Base-by-base conservation (phyloP, 2,888 invertebrate species). In the Penaeus monodon region DNA sequence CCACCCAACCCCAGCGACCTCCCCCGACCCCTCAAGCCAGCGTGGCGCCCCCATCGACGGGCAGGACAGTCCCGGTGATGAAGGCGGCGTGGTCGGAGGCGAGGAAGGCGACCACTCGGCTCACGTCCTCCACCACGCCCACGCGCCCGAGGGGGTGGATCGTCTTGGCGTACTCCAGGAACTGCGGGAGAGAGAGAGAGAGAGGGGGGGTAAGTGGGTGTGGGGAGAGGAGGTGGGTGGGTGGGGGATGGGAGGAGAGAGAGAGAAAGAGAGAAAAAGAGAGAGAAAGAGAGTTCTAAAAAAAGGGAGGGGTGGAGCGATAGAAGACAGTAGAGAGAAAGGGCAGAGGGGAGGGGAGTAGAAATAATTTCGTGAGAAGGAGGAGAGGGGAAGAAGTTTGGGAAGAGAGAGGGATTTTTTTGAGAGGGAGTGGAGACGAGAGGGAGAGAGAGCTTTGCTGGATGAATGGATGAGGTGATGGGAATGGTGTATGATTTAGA, bases 71-170 rank as follows among this genome's bases (percentile, higher is more conserved):
- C 7, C 98, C 99, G 17, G 99, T 99, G 8, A 97, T 97, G 92
- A 97, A 98, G 91, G 96, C 96, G 4, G 97, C 95, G 90, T 95
- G 94, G 84, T 96, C 95, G 90, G 97, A 97, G 0, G 99, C 98
- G 86, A 99, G 93, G 93, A 98, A 99, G 0, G 96, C 96, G 91
- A 99, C 98, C 0, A 97, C 94, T 80, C 95, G 94, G 0, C 99
- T 98, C 0, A 98, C 97, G 93, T 99, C 98, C 17, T 95, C 94
- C 0, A 95, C 95, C 88, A 95, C 93, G 7, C 98, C 98, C 0
- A 96, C 95, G 76, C 98, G 94, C 24, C 98, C 97, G 84, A 99
- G 93, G 0, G 99, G 97, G 94, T 99, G 99, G 0, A 98, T 99
- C 79, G 95, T 95, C 92, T 96, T 96, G 6, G 95, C 94, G 89